Conservation (phyloP, 2,888 invertebrate genomes). For the Caradrina clavipalpis region DNA sequence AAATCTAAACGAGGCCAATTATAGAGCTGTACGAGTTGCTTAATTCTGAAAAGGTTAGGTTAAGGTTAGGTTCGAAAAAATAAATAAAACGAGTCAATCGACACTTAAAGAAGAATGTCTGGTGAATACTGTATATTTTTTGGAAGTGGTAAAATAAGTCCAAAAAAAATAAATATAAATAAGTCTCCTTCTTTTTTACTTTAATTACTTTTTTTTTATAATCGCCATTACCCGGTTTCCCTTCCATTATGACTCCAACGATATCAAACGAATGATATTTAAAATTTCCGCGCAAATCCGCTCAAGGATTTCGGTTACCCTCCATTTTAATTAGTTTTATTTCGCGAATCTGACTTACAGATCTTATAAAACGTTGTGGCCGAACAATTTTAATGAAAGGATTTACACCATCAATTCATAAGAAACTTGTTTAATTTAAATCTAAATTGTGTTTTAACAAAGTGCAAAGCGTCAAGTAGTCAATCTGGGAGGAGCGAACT, state of each 20-base stretch:
- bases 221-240: conserved; percentile 49
- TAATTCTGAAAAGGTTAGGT: no score
- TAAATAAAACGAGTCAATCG: no score
- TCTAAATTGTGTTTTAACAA: conserved; percentile 73
- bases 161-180: no score
- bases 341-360: conserved; percentile 80
- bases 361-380: conserved; percentile 85
- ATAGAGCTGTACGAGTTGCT: no score
- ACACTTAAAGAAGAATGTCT: no score
- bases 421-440: conserved; percentile 80
- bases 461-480: conserved; percentile 68
- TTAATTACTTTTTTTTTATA: conserved; percentile 26
- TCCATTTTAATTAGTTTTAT: conserved; percentile 86
- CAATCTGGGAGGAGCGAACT: conserved; percentile 49
- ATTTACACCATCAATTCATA: conserved; percentile 76
- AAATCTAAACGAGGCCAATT: no score
- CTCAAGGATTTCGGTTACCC: conserved; percentile 59
- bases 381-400: conserved; percentile 87
- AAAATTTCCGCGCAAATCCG: conserved; percentile 47
- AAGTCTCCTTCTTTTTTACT: neutral
- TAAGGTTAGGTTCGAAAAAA: no score
- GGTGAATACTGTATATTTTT: no score
- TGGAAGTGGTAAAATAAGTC: no score
- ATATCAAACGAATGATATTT: conserved; percentile 22
- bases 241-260: conserved; percentile 49